phyloP scores from a whole-genome alignment of 1,140 invertebrate species.

The Ips nitidus region DNA sequence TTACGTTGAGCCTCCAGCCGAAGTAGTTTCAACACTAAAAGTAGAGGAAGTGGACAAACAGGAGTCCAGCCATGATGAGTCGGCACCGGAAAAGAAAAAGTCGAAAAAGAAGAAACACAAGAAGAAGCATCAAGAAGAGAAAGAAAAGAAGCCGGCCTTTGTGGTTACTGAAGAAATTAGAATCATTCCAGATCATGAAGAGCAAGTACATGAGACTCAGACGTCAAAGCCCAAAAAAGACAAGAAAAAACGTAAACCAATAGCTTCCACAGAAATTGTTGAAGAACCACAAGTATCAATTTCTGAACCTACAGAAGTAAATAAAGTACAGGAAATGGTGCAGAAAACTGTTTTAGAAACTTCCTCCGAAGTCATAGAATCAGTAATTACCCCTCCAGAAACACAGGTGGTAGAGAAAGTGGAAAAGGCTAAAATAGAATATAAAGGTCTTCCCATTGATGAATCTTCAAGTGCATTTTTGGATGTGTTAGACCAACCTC shows the following conservation, averaged over 20 bases:
- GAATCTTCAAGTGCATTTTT: too few species aligned
- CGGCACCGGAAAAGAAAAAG: slow-evolving; percentile 28
- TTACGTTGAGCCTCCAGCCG: neutral
- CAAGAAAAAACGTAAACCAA: slow-evolving; percentile 23
- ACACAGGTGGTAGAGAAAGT: too few species aligned
- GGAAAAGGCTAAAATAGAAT: neutral
- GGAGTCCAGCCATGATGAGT: slow-evolving; percentile 23
- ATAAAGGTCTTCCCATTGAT: too few species aligned
- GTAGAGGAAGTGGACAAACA: slow-evolving; percentile 10
- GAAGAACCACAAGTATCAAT: slow-evolving; percentile 1
- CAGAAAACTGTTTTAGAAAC: neutral
- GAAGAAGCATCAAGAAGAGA: slow-evolving; percentile 35
- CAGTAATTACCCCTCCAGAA: too few species aligned
- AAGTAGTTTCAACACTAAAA: neutral
- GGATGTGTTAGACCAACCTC: too few species aligned
- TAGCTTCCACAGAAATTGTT: neutral
- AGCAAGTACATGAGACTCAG: neutral
- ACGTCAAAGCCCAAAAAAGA: slow-evolving; percentile 10
- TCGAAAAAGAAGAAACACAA: slow-evolving; percentile 38
- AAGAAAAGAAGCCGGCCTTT: slow-evolving; percentile 31
- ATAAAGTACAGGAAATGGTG: neutral
- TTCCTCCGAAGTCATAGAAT: neutral
- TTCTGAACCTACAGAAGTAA: neutral
- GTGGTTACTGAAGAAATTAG: slow-evolving; percentile 34
- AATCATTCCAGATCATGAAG: slow-evolving; percentile 30